Evolutionary conservation across 23 tunicate genomes (phyloP).

Genomic region (Halocynthia aurantium): DNA sequence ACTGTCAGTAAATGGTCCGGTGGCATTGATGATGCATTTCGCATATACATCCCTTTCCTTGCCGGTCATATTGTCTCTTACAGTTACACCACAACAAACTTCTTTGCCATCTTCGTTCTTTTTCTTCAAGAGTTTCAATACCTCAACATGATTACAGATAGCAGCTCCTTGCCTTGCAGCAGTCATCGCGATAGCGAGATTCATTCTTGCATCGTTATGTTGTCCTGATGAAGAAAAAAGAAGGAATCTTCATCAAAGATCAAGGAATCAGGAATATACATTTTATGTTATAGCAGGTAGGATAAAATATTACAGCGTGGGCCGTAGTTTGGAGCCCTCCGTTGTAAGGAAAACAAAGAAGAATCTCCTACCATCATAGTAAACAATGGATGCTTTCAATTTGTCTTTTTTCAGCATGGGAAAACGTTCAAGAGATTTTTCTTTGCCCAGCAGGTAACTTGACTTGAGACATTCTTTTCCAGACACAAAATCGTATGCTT

Average conservation of each 20-base stretch:
- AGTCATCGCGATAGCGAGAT: slow-evolving; percentile 75
- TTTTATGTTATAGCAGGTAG: too few species aligned
- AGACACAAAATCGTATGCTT: slow-evolving; percentile 79
- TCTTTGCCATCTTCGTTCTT: slow-evolving; percentile 40
- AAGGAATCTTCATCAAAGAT: too few species aligned
- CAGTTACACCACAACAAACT: slow-evolving; percentile 65
- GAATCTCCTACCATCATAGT: slow-evolving; percentile 75
- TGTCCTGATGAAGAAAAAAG: slow-evolving; percentile 32
- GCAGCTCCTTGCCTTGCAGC: slow-evolving; percentile 92
- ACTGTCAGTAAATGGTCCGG: slow-evolving; percentile 89
- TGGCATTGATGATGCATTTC: slow-evolving; percentile 76
- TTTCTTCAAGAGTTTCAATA: slow-evolving; percentile 59
- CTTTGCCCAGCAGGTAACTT: slow-evolving; percentile 69
- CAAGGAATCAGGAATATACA: too few species aligned
- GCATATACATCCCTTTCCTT: slow-evolving; percentile 67
- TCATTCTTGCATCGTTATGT: slow-evolving; percentile 92
- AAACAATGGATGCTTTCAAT: slow-evolving; percentile 86
- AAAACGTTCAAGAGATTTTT: slow-evolving; percentile 78
- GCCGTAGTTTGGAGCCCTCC: too few species aligned
- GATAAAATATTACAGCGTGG: too few species aligned
- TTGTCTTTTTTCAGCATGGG: slow-evolving; percentile 89
- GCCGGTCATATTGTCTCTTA: slow-evolving; percentile 58
- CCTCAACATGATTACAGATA: slow-evolving; percentile 80
- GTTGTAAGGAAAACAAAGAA: too few species aligned
- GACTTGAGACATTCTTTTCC: slow-evolving; percentile 77